Evolutionary conservation across 1,140 invertebrate genomes (phyloP).

Genomic region (Drosophila kurseongensis): DNA sequence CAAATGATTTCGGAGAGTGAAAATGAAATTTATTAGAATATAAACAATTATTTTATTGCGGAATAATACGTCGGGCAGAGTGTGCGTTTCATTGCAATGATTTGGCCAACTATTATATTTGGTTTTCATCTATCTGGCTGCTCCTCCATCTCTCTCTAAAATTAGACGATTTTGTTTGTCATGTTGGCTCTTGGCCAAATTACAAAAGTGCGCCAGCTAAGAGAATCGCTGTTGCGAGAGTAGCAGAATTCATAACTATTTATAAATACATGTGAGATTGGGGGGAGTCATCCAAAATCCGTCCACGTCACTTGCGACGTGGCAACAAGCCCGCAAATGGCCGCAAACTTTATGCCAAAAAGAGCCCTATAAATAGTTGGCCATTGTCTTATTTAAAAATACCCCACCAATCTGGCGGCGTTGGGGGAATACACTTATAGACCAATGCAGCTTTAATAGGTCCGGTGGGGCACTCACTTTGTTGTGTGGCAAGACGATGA

Average conservation of each 20-base stretch:
- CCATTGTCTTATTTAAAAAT: constrained; percentile 54
- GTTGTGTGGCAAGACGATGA: constrained; percentile 98
- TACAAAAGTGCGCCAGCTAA: constrained; percentile 60
- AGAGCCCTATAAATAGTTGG: constrained; percentile 63
- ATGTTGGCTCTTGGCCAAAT: constrained; percentile 70
- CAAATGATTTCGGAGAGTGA: constrained; percentile 31
- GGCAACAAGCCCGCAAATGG: constrained; percentile 72
- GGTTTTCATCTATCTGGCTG: constrained; percentile 15
- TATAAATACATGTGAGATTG: constrained; percentile 36
- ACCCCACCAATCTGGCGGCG: constrained; percentile 17
- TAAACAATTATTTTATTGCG: constrained; percentile 16
- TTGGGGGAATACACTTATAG: constrained; percentile 1
- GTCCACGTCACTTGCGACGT: constrained; percentile 64
- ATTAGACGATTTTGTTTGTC: constrained; percentile 79
- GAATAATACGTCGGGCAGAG: constrained; percentile 24
- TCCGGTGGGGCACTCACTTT: constrained; percentile 89
- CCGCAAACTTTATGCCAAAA: constrained; percentile 59
- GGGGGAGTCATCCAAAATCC: constrained; percentile 40
- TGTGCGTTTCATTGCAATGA: constrained; percentile 40
- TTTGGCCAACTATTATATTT: constrained; percentile 43
- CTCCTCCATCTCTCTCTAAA: constrained; percentile 41
- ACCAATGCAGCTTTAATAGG: constrained; percentile 62
- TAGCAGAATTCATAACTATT: constrained; percentile 65
- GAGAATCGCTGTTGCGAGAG: constrained; percentile 29
- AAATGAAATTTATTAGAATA: constrained; percentile 32